phyloP scores from a whole-genome alignment of 2,113 vertebrate genomes.

The Pachyramphus minor region DNA sequence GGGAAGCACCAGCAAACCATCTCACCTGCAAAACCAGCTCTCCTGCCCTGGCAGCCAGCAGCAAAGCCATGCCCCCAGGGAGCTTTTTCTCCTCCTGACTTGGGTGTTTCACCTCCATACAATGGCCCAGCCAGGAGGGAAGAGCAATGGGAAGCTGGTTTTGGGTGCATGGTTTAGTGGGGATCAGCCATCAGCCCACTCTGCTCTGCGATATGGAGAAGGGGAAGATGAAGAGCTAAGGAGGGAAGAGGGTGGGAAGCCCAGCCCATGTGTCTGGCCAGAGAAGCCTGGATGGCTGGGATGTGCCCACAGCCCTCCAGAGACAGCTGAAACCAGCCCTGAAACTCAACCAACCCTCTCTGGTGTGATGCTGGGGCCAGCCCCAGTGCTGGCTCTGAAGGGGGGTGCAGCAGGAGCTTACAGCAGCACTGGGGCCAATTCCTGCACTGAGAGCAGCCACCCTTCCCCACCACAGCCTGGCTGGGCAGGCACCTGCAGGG shows the following conservation, averaged over 20 bases:
- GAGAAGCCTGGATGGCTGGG: neutral
- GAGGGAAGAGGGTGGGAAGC: neutral
- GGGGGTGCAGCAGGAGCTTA: rapidly evolving
- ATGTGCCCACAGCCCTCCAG: neutral
- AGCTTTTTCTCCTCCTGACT: neutral
- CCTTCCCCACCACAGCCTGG: neutral
- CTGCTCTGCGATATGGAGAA: rapidly evolving
- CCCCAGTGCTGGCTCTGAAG: rapidly evolving
- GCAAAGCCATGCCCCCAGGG: neutral
- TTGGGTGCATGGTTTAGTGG: rapidly evolving
- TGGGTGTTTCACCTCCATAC: rapidly evolving
- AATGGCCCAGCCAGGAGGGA: neutral
- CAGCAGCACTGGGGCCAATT: neutral
- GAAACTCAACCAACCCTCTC: neutral
- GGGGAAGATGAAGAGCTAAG: neutral
- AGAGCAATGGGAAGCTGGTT: neutral
- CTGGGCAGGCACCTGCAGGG: neutral
- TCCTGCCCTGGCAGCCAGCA: neutral
- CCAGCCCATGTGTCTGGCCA: rapidly evolving
- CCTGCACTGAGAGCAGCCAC: neutral
- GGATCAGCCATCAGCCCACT: neutral
- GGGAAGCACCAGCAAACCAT: neutral
- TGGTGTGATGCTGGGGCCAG: neutral
- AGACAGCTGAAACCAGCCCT: neutral
- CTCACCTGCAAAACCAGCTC: neutral